Base-by-base conservation (phyloP, 2,888 invertebrate genomes). In the Andrena hattorfiana region DNA sequence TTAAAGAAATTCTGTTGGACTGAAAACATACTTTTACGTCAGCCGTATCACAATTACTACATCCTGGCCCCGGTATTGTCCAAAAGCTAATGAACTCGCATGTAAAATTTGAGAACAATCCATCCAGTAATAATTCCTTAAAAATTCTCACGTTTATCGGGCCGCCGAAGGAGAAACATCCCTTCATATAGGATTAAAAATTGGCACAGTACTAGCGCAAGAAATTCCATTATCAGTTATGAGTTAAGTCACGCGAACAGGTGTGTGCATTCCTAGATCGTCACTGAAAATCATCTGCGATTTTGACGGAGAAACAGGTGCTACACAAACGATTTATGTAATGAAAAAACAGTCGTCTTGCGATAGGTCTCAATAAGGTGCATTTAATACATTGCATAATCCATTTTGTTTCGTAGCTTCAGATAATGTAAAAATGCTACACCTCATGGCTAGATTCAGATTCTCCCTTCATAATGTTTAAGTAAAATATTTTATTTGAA, bases 221-320 rank as follows among this genome's bases (percentile, higher is more conserved):
- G 62, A n/a, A 16, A 62, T 30, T 32, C 30, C 23, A 62, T 62
- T 30, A 62, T 62, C 62, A 62, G 62, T 30, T 62, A 62, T 16
- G 62, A 62, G 62, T 30, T 62, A n/a, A 32, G 30, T 30, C 62
- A 62, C 62, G 62, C 62, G 62, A 62, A 62, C 62, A 32, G 32
- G 26, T 32, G 62, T n/a, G 62, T 7, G 30, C 30, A 30, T 62
- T 62, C 62, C 30, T 7, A 20, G 32, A 26, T n/a, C 32, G 32
- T 62, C 62, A 8, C 32, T 32, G 32, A 32, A 62, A 62, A 62
- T 32, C 26, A n/a, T 20, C 30, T n/a, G 30, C 10, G 32, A 62
- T 20, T 32, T 62, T 0, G 1, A n/a, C n/a, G 16, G 32, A 62
- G 20, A 26, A 62, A 62, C 62, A 62, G n/a, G 32, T 30, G 60